Evolutionary conservation across 1,140 invertebrate genomes (phyloP).

Genomic region (Helicoverpa armigera): DNA sequence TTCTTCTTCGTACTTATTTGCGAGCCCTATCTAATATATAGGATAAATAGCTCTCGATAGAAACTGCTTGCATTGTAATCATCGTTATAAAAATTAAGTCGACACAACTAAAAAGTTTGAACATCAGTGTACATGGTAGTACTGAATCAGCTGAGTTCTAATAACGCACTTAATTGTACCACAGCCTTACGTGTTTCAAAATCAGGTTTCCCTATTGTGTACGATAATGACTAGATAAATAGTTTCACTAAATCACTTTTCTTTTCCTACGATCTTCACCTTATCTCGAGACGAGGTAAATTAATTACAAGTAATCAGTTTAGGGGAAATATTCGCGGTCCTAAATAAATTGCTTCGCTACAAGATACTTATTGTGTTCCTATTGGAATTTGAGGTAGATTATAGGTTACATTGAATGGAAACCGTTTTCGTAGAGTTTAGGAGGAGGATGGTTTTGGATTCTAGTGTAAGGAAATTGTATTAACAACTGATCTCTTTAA

Average conservation of each 20-base stretch:
- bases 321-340: conserved; percentile 15
- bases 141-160: background rate
- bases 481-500: no score
- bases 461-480: no score
- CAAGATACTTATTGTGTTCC: background rate
- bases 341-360: background rate
- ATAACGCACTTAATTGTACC: conserved; percentile 6
- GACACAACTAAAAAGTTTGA: background rate
- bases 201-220: conserved; percentile 11
- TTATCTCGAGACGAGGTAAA: conserved; percentile 17
- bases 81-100: no score
- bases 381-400: background rate
- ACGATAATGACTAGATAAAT: background rate
- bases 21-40: no score
- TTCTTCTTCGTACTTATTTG: no score
- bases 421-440: no score
- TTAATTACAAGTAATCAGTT: conserved; percentile 20
- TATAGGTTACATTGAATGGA: no score
- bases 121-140: background rate
- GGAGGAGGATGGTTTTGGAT: no score
- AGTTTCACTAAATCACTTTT: background rate
- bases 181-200: conserved; percentile 1
- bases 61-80: no score
- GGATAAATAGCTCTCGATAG: no score
- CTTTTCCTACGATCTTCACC: background rate